Conservation (phyloP, 2,113 vertebrate species). For the Apteryx owenii region DNA sequence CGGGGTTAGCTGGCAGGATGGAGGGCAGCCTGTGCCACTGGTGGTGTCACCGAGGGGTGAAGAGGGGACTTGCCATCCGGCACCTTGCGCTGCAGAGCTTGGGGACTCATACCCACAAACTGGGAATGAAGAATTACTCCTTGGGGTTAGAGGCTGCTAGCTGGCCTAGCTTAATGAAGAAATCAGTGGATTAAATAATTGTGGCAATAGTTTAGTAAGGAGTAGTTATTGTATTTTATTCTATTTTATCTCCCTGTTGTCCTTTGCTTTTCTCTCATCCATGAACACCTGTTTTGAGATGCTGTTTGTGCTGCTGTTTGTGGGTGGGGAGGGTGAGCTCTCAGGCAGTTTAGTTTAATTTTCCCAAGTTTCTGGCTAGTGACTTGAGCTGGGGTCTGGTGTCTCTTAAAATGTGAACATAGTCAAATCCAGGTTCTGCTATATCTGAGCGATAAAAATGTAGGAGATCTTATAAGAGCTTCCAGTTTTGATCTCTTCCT, state of each 20-base stretch:
- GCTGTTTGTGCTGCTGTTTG: not conserved
- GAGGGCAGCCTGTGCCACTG: rapidly evolving
- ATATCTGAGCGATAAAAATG: not conserved
- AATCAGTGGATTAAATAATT: not conserved
- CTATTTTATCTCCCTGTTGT: not conserved
- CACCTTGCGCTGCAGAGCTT: not conserved
- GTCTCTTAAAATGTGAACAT: not conserved
- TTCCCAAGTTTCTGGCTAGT: not conserved
- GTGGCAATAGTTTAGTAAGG: not conserved
- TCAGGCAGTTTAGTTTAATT: not conserved
- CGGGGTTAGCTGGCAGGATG: not conserved
- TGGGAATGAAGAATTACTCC: not conserved
- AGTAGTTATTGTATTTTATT: not conserved
- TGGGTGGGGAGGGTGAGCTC: not conserved
- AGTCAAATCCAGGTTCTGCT: not conserved
- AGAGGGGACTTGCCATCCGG: not conserved
- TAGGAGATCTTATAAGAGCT: not conserved
- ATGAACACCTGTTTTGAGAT: not conserved
- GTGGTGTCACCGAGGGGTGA: rapidly evolving
- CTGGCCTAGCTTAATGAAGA: not conserved
- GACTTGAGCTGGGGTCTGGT: not conserved
- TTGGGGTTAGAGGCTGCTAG: not conserved
- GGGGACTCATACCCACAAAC: not conserved
- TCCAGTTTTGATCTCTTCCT: not conserved
- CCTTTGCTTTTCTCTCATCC: not conserved